phyloP scores from a whole-genome alignment of 2,888 invertebrate genomes.

The Ochropacha duplaris region DNA sequence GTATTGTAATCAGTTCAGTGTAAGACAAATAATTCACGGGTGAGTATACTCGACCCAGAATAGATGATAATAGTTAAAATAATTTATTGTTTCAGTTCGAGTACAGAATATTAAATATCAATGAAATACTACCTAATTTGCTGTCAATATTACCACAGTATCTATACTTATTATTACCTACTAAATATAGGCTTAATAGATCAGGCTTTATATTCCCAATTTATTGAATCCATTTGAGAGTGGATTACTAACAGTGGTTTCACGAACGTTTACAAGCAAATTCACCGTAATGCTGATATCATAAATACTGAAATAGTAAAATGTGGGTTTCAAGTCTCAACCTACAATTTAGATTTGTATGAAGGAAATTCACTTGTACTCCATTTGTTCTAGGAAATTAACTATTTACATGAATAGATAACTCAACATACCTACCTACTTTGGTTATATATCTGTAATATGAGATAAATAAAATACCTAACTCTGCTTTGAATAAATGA shows the following conservation, averaged over 20 bases:
- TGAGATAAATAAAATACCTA: not conserved
- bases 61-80: conserved; percentile 20
- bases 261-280: no score
- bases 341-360: no score
- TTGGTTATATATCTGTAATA: no score
- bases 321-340: no score
- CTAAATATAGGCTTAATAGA: not conserved
- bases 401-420: no score
- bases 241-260: no score
- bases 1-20: conserved; percentile 26
- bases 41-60: conserved; percentile 12
- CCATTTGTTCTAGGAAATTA: no score
- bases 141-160: not conserved
- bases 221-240: not conserved
- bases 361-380: no score
- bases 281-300: no score
- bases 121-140: not conserved
- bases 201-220: not conserved
- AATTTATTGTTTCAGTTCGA: conserved; percentile 25
- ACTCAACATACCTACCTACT: no score
- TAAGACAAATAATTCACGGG: conserved; percentile 16
- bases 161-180: no score
- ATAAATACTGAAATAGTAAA: no score
- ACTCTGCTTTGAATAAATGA: not conserved
- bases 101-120: conserved; percentile 10